phyloP scores from a whole-genome alignment of 1,140 invertebrate genomes.

The Stenopsyche tienmushanensis region DNA sequence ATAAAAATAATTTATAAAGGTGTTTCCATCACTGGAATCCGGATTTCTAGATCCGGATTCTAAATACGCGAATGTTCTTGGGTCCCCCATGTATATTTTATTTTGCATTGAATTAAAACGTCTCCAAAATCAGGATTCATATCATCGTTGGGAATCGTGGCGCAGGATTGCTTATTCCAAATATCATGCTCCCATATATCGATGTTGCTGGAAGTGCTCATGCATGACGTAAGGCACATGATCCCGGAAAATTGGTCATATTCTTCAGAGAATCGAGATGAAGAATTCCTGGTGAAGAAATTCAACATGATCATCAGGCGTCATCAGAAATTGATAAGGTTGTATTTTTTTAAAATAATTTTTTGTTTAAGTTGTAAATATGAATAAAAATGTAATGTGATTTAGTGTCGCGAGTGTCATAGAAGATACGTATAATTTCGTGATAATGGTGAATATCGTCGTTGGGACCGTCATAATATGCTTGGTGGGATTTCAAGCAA shows the following conservation, averaged over 20 bases:
- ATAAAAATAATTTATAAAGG: too few relatives aligned
- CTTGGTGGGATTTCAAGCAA: neutral
- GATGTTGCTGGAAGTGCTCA: neutral
- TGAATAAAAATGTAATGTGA: neutral
- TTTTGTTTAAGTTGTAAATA: neutral
- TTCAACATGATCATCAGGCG: neutral
- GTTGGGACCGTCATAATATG: neutral
- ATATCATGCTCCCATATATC: neutral
- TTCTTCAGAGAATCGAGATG: neutral
- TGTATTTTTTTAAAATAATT: neutral
- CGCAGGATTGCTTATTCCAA: neutral
- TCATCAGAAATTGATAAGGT: slow-evolving; percentile 4
- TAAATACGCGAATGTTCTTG: neutral
- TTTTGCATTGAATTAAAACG: neutral
- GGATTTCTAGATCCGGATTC: too few relatives aligned
- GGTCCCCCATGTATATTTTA: neutral
- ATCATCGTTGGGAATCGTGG: neutral
- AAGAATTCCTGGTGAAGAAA: neutral
- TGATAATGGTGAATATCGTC: neutral
- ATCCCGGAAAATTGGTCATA: neutral
- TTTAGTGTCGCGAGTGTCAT: neutral
- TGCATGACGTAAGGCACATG: neutral
- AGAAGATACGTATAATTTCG: neutral
- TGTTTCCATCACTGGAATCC: too few relatives aligned
- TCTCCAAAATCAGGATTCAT: neutral